These are phyloP conservation scores for Pseudonaja textilis DNA, from an alignment of 2,113 vertebrate genomes.

Conservation along the genomic window DNA sequence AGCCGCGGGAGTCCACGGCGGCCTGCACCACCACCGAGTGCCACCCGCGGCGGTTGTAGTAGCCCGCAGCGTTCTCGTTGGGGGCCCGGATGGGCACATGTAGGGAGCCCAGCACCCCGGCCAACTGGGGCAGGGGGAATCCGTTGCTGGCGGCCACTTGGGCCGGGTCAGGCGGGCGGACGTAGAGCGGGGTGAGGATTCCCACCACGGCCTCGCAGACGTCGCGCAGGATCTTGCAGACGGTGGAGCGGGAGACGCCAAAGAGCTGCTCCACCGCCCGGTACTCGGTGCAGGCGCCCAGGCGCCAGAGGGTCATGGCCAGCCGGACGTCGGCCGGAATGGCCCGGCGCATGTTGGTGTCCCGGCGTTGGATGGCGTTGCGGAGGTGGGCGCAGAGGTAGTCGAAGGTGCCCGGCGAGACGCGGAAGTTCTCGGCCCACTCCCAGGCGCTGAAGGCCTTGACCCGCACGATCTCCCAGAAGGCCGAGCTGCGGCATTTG, in stretches of 20 bases:
- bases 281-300: conserved; percentile 35
- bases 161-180: neutral
- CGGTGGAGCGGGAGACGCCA: conserved; percentile 30
- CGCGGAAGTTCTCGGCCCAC: conserved; percentile 42
- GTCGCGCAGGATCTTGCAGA: conserved; percentile 31
- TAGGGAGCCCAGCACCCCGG: conserved; percentile 18
- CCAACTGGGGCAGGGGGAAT: conserved; percentile 25
- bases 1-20: conserved; percentile 33
- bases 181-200: conserved; percentile 27
- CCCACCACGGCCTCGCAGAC: conserved; percentile 43
- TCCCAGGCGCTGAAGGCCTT: conserved; percentile 38
- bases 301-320: conserved; percentile 43
- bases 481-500: conserved; percentile 12
- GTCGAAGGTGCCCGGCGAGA: conserved; percentile 21
- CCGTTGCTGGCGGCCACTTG: neutral
- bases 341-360: conserved; percentile 2
- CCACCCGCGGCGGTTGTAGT: conserved; percentile 47
- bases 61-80: conserved; percentile 27
- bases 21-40: conserved; percentile 57
- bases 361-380: neutral
- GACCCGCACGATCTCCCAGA: conserved; percentile 29
- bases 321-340: conserved; percentile 38
- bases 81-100: conserved; percentile 37
- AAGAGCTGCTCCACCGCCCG: conserved; percentile 34
- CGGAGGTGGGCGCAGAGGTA: conserved; percentile 36